A percentile compares a stretch with the other conserved stretches of the same genome.
Evolutionary conservation across 2,797 vertebrate genomes (phyloP).

Genomic region (Novumbra hubbsi): DNA sequence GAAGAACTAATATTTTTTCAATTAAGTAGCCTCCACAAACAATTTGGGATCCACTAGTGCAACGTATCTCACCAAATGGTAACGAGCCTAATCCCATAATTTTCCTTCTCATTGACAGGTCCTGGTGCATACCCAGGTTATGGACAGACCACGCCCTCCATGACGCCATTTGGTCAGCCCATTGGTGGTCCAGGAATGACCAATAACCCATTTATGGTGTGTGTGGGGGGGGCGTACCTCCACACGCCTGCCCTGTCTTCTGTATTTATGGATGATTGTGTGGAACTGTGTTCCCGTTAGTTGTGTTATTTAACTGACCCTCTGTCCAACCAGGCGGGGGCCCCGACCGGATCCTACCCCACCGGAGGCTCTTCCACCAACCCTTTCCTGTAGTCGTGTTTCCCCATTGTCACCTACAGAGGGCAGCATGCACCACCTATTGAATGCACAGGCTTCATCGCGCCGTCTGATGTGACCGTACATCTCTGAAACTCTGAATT

Average conservation of each 20-base stretch:
- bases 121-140: slow-evolving; percentile 90
- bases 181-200: slow-evolving; percentile 86
- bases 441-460: slow-evolving; percentile 86
- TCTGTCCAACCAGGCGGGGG: slow-evolving; percentile 77
- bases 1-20: too few relatives aligned
- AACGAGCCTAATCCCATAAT: not conserved
- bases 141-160: slow-evolving; percentile 88
- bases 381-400: slow-evolving; percentile 95
- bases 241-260: not conserved
- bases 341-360: slow-evolving; percentile 86
- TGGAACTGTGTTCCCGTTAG: not conserved
- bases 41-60: too few relatives aligned
- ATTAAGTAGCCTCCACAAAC: not conserved
- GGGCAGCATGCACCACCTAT: slow-evolving; percentile 89
- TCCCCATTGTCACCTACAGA: slow-evolving; percentile 68
- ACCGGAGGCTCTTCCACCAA: slow-evolving; percentile 91
- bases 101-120: slow-evolving; percentile 59
- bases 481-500: slow-evolving; percentile 74
- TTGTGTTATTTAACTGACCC: not conserved
- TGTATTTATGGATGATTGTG: not conserved
- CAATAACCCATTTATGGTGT: slow-evolving; percentile 97
- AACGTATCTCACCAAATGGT: not conserved
- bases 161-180: slow-evolving; percentile 86
- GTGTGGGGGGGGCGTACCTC: not conserved
- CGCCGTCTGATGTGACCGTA: slow-evolving; percentile 83